These are phyloP conservation scores for Neolamprologus variostigma DNA, from an alignment of 2,113 vertebrate species.

Conservation along the genomic window DNA sequence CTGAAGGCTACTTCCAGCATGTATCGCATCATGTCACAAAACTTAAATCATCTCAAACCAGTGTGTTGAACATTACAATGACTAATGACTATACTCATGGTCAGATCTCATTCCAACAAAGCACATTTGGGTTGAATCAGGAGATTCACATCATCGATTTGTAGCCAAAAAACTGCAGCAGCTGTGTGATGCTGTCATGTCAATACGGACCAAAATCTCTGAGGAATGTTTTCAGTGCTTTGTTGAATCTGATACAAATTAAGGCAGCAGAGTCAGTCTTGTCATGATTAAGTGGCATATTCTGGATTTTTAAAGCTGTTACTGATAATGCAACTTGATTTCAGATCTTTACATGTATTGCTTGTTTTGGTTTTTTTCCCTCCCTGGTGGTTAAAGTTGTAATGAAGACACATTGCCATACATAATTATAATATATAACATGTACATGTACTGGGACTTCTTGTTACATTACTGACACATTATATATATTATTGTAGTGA, in stretches of 20 bases:
- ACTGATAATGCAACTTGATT: neutral
- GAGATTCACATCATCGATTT: neutral
- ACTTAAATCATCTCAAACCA: neutral
- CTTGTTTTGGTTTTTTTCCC: neutral
- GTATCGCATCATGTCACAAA: neutral
- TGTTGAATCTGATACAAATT: neutral
- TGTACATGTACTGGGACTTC: neutral
- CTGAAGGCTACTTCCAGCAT: neutral
- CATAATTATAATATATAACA: neutral
- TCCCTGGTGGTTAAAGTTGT: neutral
- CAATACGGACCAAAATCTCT: neutral
- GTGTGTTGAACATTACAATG: neutral
- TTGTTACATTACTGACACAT: neutral
- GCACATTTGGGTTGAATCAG: neutral
- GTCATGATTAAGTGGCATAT: neutral
- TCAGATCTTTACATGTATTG: neutral
- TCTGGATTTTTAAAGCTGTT: neutral
- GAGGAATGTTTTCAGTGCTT: neutral
- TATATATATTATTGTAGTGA: neutral
- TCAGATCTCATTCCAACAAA: neutral
- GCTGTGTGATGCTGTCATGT: neutral
- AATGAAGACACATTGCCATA: neutral
- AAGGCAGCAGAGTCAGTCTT: neutral
- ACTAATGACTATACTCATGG: neutral
- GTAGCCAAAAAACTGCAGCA: neutral